Evolutionary conservation across 2,113 vertebrate genomes (phyloP), one percentile per base, ranked within the genome.

Genomic region (Heterotis niloticus): DNA sequence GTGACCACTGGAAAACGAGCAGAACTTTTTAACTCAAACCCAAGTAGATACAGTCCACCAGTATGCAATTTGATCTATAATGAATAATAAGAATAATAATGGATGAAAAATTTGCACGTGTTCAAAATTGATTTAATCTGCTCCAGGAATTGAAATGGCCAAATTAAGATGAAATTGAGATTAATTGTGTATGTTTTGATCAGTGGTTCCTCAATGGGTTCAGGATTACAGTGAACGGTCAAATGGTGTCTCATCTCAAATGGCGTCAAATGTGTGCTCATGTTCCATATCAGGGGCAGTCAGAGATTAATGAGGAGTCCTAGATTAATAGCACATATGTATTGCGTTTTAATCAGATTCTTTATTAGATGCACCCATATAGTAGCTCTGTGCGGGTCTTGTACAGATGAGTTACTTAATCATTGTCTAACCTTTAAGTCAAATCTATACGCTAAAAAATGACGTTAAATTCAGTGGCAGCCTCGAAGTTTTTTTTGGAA

Each of bases 101-200:
- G 23, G 71, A 74, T 74, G 71, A 74, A 54, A 17, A 51, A 74
- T 52, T 16, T 52, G n/a, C 71, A 74, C n/a, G 71, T 59, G 17
- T 74, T 54, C 57, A 51, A 74, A 56, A 74, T 57, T 74, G 23
- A 74, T 74, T 44, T 57, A 74, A 74, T 74, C 20, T 74, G 56
- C 71, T 54, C 23, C 57, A 29, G 71, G 24, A 74, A 74, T 74
- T 74, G 56, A 73, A 74, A 57, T 57, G 71, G 18, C 52, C 54
- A 65, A 74, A 59, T 74, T n/a, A 74, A 59, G 23, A 74, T 74
- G 71, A 74, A 51, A 23, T 20, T 54, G 71, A 74, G 71, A 74
- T 74, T 74, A 74, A 74, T 74, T 51, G 71, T n/a, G 57, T 28
- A 12, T 54, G 56, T 26, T 74, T 57, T 59, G 24, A 18, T 74